These are phyloP conservation scores for Tautogolabrus adspersus DNA, from an alignment of 2,113 vertebrate genomes.

Conservation along the genomic window DNA sequence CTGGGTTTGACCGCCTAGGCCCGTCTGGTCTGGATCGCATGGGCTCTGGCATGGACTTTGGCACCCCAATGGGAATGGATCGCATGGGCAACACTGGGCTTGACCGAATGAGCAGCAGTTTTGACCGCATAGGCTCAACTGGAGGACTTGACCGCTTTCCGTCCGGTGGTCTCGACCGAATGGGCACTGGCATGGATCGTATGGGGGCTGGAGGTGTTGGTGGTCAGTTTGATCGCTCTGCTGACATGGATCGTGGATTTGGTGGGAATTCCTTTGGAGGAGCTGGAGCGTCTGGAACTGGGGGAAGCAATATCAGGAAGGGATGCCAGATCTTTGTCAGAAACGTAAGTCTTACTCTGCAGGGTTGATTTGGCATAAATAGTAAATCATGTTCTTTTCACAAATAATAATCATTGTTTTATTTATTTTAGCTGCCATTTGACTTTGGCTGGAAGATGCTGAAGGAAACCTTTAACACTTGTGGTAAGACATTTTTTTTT, in stretches of 20 bases:
- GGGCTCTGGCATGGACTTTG: constrained; percentile 83
- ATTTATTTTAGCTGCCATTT: constrained; percentile 90
- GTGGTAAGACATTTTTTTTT: constrained; percentile 85
- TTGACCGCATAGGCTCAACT: constrained; percentile 81
- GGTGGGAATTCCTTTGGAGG: constrained; percentile 90
- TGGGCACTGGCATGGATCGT: constrained; percentile 91
- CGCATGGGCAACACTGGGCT: constrained; percentile 83
- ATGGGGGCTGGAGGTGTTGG: constrained; percentile 91
- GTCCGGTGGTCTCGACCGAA: constrained; percentile 86
- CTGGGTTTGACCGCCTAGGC: constrained; percentile 88
- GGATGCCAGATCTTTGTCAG: constrained; percentile 99
- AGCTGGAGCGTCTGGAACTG: constrained; percentile 86
- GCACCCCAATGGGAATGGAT: constrained; percentile 82
- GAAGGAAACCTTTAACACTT: constrained; percentile 97
- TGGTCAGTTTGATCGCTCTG: constrained; percentile 90
- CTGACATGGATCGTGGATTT: constrained; percentile 94
- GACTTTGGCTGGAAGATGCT: constrained; percentile 99
- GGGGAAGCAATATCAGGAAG: constrained; percentile 89
- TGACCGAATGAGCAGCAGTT: constrained; percentile 76
- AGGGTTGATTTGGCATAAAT: neutral
- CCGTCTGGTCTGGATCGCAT: constrained; percentile 90
- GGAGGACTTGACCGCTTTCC: constrained; percentile 82
- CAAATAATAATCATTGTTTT: neutral
- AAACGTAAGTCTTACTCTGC: constrained; percentile 87
- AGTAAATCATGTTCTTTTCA: neutral